These are phyloP conservation scores for Romanomermis culicivorax DNA, from an alignment of 2,888 invertebrate species.

Conservation along the genomic window DNA sequence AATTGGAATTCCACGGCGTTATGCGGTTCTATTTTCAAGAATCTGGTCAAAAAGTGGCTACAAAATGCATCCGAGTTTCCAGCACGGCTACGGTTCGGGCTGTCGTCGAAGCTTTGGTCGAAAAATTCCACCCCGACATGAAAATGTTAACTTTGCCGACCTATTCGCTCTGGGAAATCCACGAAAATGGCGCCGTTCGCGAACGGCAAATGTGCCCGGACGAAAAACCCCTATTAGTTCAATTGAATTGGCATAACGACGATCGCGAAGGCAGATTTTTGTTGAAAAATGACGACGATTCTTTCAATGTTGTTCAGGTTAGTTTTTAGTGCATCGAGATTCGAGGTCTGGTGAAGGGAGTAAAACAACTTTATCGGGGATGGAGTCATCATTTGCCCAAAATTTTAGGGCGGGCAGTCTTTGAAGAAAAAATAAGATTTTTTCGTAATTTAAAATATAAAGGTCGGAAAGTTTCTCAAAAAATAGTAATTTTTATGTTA, in stretches of 20 bases:
- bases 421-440: too few species aligned
- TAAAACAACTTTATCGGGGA: too few species aligned
- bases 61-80: conserved; percentile 92
- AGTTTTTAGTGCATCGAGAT: too few species aligned
- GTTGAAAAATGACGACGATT: conserved; percentile 58
- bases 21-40: conserved; percentile 99
- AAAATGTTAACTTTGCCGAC: conserved; percentile 56
- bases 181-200: conserved; percentile 53
- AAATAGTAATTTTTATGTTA: too few species aligned
- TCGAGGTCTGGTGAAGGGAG: too few species aligned
- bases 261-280: conserved; percentile 92
- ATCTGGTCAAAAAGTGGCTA: conserved; percentile 89
- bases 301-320: conserved; percentile 4
- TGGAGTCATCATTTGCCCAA: too few species aligned
- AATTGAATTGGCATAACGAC: conserved; percentile 96
- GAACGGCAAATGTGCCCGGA: conserved; percentile 69
- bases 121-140: conserved; percentile 98
- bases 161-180: conserved; percentile 48
- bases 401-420: too few species aligned
- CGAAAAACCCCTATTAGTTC: conserved; percentile 84
- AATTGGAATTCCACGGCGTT: conserved; percentile 92
- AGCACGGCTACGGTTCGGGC: conserved; percentile 85
- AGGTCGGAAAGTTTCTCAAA: too few species aligned
- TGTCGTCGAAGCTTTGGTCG: conserved; percentile 86
- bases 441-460: too few species aligned